Percentiles rank a stretch among this genome's conserved stretches.
Evolutionary conservation across 2,113 vertebrate genomes (phyloP).

Genomic region (Varanus salvator): DNA sequence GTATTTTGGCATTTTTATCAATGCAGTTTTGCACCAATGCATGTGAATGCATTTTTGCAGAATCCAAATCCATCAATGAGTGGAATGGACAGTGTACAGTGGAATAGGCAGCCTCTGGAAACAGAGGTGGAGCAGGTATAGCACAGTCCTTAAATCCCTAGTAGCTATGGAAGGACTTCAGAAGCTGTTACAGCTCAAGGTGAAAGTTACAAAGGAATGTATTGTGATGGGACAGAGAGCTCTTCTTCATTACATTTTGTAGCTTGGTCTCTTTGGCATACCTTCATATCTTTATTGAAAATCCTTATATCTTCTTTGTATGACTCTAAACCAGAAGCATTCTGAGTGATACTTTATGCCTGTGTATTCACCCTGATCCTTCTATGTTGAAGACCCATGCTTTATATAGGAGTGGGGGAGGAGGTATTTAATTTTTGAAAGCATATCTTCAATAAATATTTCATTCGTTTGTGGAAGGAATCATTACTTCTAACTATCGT

Average conservation of each 20-base stretch:
- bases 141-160: too few relatives aligned
- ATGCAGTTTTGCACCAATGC: too few relatives aligned
- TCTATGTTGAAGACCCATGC: background rate
- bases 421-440: background rate
- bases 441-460: background rate
- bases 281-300: constrained; percentile 9
- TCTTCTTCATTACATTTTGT: too few relatives aligned
- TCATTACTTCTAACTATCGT: background rate
- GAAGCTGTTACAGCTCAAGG: constrained; percentile 37
- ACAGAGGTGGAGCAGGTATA: too few relatives aligned
- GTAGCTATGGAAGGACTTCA: too few relatives aligned
- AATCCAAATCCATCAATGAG: too few relatives aligned
- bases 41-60: too few relatives aligned
- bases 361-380: background rate
- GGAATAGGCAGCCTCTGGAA: too few relatives aligned
- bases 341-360: background rate
- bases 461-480: background rate
- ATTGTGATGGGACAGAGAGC: background rate
- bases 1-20: too few relatives aligned
- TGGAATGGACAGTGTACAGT: too few relatives aligned
- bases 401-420: background rate
- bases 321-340: background rate
- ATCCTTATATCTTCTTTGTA: background rate
- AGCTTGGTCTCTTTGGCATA: background rate
- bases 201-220: constrained; percentile 24